Evolutionary conservation across 2,113 vertebrate species (phyloP).

Genomic region (Nicator chloris): DNA sequence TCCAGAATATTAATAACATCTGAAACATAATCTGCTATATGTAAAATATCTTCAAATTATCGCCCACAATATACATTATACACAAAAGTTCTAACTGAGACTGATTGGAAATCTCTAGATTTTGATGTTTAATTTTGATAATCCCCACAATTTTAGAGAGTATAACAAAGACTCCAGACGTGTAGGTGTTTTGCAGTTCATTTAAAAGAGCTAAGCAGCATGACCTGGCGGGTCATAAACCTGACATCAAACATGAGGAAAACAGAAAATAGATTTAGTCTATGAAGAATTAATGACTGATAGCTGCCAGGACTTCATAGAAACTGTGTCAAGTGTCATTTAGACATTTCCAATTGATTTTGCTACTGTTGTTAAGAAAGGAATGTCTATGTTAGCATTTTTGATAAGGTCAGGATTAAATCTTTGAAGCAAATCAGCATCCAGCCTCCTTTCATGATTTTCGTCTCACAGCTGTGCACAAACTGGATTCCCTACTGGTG

Average conservation of each 20-base stretch:
- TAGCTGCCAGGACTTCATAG: background rate
- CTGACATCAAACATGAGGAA: background rate
- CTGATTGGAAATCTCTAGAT: background rate
- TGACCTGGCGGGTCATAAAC: background rate
- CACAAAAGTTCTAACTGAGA: background rate
- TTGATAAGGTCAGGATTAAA: background rate
- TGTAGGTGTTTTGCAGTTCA: background rate
- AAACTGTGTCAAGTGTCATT: background rate
- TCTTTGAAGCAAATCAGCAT: background rate
- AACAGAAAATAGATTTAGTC: background rate
- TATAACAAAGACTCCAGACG: background rate
- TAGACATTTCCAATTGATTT: background rate
- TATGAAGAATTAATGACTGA: background rate
- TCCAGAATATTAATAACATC: background rate
- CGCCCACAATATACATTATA: background rate
- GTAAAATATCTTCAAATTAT: background rate
- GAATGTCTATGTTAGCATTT: background rate
- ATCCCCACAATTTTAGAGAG: background rate
- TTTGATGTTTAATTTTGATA: background rate
- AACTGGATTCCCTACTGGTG: background rate
- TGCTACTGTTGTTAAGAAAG: background rate
- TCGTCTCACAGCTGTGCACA: background rate
- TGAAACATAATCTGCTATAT: background rate
- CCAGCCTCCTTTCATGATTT: background rate
- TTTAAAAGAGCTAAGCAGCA: background rate